Evolutionary conservation across 2,797 vertebrate species (phyloP).

Genomic region (Oreortyx pictus): DNA sequence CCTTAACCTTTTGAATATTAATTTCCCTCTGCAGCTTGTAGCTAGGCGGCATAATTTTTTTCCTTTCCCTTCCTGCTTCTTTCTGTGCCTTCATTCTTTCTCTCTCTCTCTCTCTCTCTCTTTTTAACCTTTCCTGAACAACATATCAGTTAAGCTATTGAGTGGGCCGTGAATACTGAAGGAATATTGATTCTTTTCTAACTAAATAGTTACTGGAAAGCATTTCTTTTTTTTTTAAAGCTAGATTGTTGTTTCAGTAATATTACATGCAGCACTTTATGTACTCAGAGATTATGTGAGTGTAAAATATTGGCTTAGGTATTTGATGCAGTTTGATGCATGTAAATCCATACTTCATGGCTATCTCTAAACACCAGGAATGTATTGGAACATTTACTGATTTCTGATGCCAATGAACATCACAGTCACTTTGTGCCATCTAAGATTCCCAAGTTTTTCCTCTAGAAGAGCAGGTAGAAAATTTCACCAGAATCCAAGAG

Average conservation of each 20-base stretch:
- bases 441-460: conserved; percentile 19
- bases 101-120: neutral
- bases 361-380: conserved; percentile 1
- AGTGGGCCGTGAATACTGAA: conserved; percentile 43
- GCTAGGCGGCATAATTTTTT: conserved; percentile 78
- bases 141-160: conserved; percentile 52
- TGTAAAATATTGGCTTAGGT: conserved; percentile 25
- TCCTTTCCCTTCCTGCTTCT: conserved; percentile 57
- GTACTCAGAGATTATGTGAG: conserved; percentile 10
- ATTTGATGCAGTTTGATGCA: conserved; percentile 17
- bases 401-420: neutral
- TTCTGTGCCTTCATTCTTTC: conserved; percentile 61
- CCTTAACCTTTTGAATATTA: conserved; percentile 96
- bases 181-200: conserved; percentile 66
- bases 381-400: neutral
- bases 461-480: neutral
- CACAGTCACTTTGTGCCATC: neutral
- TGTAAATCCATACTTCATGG: conserved; percentile 20
- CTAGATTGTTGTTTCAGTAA: conserved; percentile 47
- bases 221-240: conserved; percentile 34
- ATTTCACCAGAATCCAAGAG: neutral
- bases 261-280: conserved; percentile 21
- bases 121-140: conserved; percentile 46
- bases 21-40: conserved; percentile 84
- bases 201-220: conserved; percentile 36